Conservation (phyloP, 2,113 vertebrate species). For the Cheilinus undulatus region DNA sequence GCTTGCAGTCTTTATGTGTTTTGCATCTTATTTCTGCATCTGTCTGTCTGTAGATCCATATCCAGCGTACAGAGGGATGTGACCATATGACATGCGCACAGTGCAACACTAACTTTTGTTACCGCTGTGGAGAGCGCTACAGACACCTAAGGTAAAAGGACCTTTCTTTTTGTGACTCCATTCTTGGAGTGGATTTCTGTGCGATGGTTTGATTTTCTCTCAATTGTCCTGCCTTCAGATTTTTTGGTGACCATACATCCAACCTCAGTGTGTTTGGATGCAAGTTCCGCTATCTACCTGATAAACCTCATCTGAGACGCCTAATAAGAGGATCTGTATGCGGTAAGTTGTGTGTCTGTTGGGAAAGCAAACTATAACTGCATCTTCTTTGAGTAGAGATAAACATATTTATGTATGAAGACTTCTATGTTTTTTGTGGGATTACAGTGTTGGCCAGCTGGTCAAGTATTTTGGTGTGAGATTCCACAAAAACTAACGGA, state of each 20-base stretch:
- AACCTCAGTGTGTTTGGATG: slow-evolving; percentile 99
- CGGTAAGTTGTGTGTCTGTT: slow-evolving; percentile 84
- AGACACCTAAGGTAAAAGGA: slow-evolving; percentile 87
- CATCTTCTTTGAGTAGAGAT: too few relatives aligned
- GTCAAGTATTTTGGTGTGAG: too few relatives aligned
- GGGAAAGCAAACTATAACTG: too few relatives aligned
- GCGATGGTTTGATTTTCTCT: background rate
- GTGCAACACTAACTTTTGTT: slow-evolving; percentile 99
- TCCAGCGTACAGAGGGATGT: slow-evolving; percentile 97
- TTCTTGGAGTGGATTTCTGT: background rate
- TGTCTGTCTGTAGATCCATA: slow-evolving; percentile 89
- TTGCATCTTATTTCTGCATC: background rate
- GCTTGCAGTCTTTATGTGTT: background rate
- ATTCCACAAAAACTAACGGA: too few relatives aligned
- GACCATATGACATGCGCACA: slow-evolving; percentile 98
- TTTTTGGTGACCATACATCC: slow-evolving; percentile 98
- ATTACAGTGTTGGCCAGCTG: too few relatives aligned
- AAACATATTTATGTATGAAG: too few relatives aligned
- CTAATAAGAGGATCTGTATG: slow-evolving; percentile 96
- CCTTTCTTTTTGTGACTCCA: too few relatives aligned
- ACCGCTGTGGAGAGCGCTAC: slow-evolving; percentile 97
- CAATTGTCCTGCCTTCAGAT: slow-evolving; percentile 65
- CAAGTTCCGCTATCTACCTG: slow-evolving; percentile 98
- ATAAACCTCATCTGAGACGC: slow-evolving; percentile 95
- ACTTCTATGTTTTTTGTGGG: too few relatives aligned